phyloP scores from a whole-genome alignment of 1,140 invertebrate genomes.

The Apolygus lucorum region DNA sequence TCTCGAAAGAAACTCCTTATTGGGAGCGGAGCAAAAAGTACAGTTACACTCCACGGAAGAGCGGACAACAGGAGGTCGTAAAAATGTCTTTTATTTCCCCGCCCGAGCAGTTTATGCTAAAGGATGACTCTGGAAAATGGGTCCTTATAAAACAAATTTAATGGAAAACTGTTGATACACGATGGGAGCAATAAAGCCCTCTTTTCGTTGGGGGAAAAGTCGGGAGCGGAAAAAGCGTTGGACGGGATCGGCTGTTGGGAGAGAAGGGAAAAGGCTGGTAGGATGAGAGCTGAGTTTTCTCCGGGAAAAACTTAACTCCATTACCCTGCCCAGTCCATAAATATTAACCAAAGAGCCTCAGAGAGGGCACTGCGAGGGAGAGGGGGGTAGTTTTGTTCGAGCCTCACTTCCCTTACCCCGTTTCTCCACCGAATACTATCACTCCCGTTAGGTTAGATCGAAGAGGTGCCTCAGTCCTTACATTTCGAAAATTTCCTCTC shows the following conservation, averaged over 20 bases:
- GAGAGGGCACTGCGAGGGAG: background rate
- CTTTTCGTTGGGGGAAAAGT: background rate
- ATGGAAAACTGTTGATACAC: conserved; percentile 16
- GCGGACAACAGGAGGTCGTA: conserved; percentile 10
- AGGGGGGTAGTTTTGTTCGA: background rate
- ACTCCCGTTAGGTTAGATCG: background rate
- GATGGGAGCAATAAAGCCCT: conserved; percentile 12
- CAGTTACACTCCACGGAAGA: background rate
- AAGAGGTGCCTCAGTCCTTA: background rate
- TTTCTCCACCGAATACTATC: background rate
- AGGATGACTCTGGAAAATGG: conserved; percentile 14
- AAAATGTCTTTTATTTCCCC: conserved; percentile 14
- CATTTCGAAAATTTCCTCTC: no score
- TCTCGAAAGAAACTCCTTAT: background rate
- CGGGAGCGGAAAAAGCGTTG: background rate
- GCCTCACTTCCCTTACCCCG: background rate
- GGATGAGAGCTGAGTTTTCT: background rate
- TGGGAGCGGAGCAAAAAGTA: background rate
- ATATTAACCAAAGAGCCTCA: conserved; percentile 5
- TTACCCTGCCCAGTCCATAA: conserved; percentile 10
- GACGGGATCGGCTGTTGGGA: background rate
- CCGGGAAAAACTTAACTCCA: conserved; percentile 12
- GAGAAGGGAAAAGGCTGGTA: background rate
- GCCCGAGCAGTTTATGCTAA: conserved; percentile 16
- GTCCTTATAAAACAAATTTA: conserved; percentile 17